Evolutionary conservation across 1,140 invertebrate genomes (phyloP), one percentile per base, ranked within the genome.

Genomic region (Euura lappo): DNA sequence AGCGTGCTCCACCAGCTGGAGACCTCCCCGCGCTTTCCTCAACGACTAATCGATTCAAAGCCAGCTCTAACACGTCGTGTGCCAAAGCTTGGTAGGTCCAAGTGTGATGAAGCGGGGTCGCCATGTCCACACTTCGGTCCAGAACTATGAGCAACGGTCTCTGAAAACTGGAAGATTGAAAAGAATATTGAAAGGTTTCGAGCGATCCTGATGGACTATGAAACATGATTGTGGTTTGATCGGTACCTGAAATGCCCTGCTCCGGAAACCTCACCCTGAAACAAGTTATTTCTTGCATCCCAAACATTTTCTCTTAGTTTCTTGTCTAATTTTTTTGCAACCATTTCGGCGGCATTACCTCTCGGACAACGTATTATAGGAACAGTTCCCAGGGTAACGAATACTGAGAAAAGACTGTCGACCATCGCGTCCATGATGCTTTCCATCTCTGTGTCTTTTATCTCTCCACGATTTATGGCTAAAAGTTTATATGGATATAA

Each of bases 81-180:
- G 96, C 93, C 70, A 99, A 84, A 8, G 98, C 98, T 88, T 99
- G 97, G 87, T 99, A 99, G 1, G 98, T 99, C 99, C 99, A 99
- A 3, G 98, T 99, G 86, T 99, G 99, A 91, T 99, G 97, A 73
- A 99, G 87, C 51, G 97, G 97, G 13, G 98, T 99, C 1, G 98
- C 96, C 91, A 99, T 94, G 88, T 99, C 98, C 72, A 99, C 91
- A 88, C 96, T 98, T 73, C 99, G 90, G 87, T 99, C 99, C 66
- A 99, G 89, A 74, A 99, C 88, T 70, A 99, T 94, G 8, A 99
- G 87, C 71, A 99, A 87, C 3, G 98, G 98, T 71, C 98, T 89
- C 79, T 98, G 97, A 86, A 98, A 98, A 87, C 95, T 98, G 79
- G 91, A 92, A 72, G 90, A 75, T 76, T 75, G 2, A 65, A 47